phyloP scores from a whole-genome alignment of 1,140 invertebrate genomes.

The Melipona quadrifasciata region DNA sequence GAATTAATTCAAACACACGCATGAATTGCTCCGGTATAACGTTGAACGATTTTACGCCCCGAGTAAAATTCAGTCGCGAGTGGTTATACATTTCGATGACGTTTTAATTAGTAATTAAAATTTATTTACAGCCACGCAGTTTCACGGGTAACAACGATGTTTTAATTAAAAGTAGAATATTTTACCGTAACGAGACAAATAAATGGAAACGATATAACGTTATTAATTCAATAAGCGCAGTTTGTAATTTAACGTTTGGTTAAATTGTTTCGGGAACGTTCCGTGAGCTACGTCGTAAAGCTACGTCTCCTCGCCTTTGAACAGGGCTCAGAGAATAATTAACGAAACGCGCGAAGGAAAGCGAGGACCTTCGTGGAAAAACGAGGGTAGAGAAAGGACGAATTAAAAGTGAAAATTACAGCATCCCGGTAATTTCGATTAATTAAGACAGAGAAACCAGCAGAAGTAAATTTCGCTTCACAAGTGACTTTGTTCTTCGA shows the following conservation, averaged over 20 bases:
- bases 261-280: background rate
- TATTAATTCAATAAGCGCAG: background rate
- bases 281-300: too few species aligned
- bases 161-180: background rate
- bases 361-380: background rate
- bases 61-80: background rate
- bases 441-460: background rate
- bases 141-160: background rate
- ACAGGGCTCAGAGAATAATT: slow-evolving; percentile 27
- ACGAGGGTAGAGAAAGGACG: background rate
- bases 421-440: background rate
- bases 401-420: background rate
- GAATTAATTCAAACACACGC: background rate
- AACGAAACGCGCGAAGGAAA: background rate
- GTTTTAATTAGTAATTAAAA: background rate
- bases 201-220: background rate
- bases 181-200: background rate
- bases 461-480: background rate
- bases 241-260: slow-evolving; percentile 11
- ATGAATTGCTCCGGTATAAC: too few species aligned
- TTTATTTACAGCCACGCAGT: background rate
- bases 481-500: background rate
- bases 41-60: background rate
- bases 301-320: background rate
- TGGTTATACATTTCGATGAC: background rate